Percentiles rank a stretch among this genome's conserved stretches.
These are phyloP conservation scores for Cordylochernes scorpioides DNA, from an alignment of 2,888 invertebrate species.

Conservation along the genomic window DNA sequence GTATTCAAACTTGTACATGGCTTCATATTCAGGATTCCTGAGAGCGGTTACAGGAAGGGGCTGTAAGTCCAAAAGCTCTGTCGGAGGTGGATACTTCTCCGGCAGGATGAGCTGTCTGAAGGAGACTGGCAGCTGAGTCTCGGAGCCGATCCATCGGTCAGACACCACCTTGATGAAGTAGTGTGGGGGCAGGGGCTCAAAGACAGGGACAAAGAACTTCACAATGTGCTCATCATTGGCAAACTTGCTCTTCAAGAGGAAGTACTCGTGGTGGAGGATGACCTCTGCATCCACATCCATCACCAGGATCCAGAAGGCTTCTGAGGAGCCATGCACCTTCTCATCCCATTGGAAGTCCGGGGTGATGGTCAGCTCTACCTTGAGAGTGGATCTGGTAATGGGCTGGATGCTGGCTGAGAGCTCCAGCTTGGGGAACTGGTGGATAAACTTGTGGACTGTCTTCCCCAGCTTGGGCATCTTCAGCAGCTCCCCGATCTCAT, in stretches of 20 bases:
- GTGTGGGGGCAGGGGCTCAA: constrained; percentile 91
- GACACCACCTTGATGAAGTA: constrained; percentile 50
- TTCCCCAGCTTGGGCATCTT: constrained; percentile 75
- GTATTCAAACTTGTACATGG: constrained; percentile 63
- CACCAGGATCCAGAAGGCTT: constrained; percentile 34
- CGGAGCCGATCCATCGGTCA: constrained; percentile 36
- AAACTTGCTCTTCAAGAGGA: constrained; percentile 79
- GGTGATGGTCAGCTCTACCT: constrained; percentile 84
- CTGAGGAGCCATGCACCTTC: constrained; percentile 43
- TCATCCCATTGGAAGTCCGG: constrained; percentile 99
- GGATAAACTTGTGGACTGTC: constrained; percentile 79
- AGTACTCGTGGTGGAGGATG: constrained; percentile 79
- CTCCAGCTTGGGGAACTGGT: constrained; percentile 88
- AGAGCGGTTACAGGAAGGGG: constrained; percentile 62
- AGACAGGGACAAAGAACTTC: constrained; percentile 93
- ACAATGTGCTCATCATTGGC: constrained; percentile 76
- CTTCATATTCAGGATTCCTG: constrained; percentile 53
- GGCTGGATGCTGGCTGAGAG: constrained; percentile 91
- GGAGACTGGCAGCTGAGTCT: constrained; percentile 83
- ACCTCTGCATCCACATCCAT: constrained; percentile 33
- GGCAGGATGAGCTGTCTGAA: constrained; percentile 89
- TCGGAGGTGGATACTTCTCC: constrained; percentile 92
- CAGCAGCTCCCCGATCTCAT: constrained; percentile 82
- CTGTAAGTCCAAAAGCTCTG: constrained; percentile 82
- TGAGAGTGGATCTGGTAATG: constrained; percentile 56